phyloP scores from a whole-genome alignment of 2,888 invertebrate genomes.

The Ctenicera cuprea region DNA sequence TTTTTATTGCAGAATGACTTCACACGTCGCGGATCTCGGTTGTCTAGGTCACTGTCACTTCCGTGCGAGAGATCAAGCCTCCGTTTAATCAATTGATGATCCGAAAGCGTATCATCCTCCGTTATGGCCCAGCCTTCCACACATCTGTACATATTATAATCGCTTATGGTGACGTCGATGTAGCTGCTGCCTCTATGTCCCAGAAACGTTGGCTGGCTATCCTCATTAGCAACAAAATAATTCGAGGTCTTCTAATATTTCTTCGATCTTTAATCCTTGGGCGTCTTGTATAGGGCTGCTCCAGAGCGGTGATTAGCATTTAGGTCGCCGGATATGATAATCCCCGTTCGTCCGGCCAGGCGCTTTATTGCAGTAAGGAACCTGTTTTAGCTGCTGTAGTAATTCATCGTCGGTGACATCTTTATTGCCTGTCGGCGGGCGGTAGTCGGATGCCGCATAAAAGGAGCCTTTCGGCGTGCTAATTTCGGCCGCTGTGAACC shows the following conservation, averaged over 20 bases:
- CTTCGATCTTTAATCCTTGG: neutral
- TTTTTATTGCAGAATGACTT: neutral
- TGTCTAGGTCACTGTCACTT: too few species aligned
- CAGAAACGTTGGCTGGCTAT: neutral
- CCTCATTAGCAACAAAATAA: neutral
- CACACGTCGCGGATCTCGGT: neutral
- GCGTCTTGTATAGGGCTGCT: neutral
- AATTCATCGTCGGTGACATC: too few species aligned
- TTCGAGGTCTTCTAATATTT: neutral
- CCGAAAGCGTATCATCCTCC: too few species aligned
- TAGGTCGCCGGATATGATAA: neutral
- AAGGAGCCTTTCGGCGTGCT: neutral
- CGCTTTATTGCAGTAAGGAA: neutral
- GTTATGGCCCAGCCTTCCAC: neutral
- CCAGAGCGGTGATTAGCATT: conserved; percentile 6
- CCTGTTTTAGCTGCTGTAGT: too few species aligned
- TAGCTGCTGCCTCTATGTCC: neutral
- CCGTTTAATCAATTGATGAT: neutral
- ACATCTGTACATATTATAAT: neutral
- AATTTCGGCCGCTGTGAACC: neutral
- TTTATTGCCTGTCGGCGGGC: neutral
- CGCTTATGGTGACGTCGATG: neutral
- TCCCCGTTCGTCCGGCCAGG: neutral
- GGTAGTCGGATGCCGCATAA: neutral
- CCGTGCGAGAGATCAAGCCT: too few species aligned